Base-by-base conservation (phyloP, 37 sponge, comb jelly and placozoan species). In the Halichondria panicea region DNA sequence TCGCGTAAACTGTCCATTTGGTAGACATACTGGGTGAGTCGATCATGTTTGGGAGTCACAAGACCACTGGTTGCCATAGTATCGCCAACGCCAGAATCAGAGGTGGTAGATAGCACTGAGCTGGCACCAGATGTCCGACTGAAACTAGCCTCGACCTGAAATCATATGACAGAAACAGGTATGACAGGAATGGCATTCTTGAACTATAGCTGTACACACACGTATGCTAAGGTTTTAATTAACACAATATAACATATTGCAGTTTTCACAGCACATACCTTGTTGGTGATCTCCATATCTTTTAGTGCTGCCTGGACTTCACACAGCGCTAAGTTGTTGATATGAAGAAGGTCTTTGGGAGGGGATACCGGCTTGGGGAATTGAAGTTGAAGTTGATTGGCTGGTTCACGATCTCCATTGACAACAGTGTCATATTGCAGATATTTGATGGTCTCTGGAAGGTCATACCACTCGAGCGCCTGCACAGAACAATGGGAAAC, bases 401-500 rank as follows among this genome's bases (percentile, higher is more conserved):
- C n/a, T n/a, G n/a, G n/a, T n/a, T n/a, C n/a, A n/a, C n/a, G n/a
- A 32, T 63, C 63, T 11, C 37, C 76, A 12, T 69, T 55, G 7
- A 18, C 33, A 32, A 3, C 2, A 18, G 76, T 13, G 6, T 40
- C 50, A 24, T 37, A 55, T 4, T 25, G 0, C 13, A 72, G 39
- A 48, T 80, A 89, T 59, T 80, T 89, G 60, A 31, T 34, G 19
- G 77, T 25, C 15, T 79, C 80, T 1, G 90, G 90, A 21, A 70
- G 63, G 43, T 89, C 90, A 40, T 76, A 89, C 90, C 90, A 89
- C 13, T 89, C 85, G 15, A 75, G 28, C 0, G 63, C 68, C 87
- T 87, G 64, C n/a, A 66, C n/a, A n/a, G n/a, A n/a, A n/a, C n/a
- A n/a, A 48, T 48, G 13, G 52, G 11, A 48, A 48, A 48, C 52